phyloP scores from a whole-genome alignment of 2,113 vertebrate species.

The Petrocephalus zakoni region DNA sequence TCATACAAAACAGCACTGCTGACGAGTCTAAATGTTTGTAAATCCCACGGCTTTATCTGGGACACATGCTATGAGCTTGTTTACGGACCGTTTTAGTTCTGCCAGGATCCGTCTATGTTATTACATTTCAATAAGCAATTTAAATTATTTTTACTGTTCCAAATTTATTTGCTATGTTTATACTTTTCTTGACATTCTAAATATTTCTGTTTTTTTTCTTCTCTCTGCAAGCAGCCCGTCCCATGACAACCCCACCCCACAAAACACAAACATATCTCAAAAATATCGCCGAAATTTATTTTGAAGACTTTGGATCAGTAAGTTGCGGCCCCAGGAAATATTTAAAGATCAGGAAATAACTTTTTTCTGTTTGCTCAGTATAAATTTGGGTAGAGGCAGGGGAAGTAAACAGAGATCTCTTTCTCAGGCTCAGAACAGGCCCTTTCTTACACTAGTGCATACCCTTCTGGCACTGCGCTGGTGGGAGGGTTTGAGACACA shows the following conservation, averaged over 20 bases:
- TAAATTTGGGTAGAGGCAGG: conserved; percentile 19
- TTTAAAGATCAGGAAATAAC: conserved; percentile 25
- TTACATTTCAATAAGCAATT: conserved; percentile 34
- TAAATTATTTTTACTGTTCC: conserved; percentile 37
- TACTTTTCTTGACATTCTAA: conserved; percentile 37
- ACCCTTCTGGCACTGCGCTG: conserved; percentile 10
- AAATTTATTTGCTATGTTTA: conserved; percentile 39
- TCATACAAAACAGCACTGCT: conserved; percentile 12
- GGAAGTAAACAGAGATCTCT: conserved; percentile 18
- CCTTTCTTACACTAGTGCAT: too few relatives aligned
- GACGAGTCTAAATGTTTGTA: conserved; percentile 22
- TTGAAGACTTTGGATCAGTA: conserved; percentile 32
- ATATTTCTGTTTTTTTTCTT: conserved; percentile 38
- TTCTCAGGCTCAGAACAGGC: conserved; percentile 19
- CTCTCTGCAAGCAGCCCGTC: conserved; percentile 11
- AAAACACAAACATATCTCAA: conserved; percentile 5
- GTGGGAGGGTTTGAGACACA: conserved; percentile 29
- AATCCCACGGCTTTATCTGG: conserved; percentile 8
- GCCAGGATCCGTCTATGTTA: conserved; percentile 35
- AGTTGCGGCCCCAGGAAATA: conserved; percentile 35
- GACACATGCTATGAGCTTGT: conserved; percentile 25
- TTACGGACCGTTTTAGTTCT: conserved; percentile 25
- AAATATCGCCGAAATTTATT: conserved; percentile 37
- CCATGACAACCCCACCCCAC: not conserved
- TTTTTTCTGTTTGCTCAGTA: conserved; percentile 12